Percentiles rank a stretch among this genome's conserved stretches.
Conservation (phyloP, 2,113 vertebrate species). For the Glaucomys volans region DNA sequence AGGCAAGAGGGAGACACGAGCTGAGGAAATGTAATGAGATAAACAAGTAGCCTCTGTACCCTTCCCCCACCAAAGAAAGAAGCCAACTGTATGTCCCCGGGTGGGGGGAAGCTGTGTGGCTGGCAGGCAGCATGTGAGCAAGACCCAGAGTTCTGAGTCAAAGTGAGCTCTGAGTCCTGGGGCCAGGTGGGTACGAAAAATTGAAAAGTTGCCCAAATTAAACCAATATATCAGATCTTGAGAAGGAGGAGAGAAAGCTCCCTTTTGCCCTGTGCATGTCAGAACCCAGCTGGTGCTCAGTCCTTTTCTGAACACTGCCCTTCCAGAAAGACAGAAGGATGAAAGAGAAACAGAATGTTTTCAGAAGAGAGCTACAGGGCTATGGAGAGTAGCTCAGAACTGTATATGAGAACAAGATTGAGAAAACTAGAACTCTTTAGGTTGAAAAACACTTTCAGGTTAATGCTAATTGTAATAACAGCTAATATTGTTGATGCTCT, state of each 20-base stretch:
- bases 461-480: not conserved
- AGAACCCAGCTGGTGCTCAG: not conserved
- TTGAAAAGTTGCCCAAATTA: not conserved
- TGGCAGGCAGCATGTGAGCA: not conserved
- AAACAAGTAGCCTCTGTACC: not conserved
- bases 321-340: not conserved
- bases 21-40: not conserved
- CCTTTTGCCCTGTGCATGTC: not conserved
- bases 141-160: not conserved
- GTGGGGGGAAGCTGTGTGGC: too few relatives aligned
- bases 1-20: not conserved
- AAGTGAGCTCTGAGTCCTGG: not conserved
- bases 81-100: not conserved
- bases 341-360: not conserved
- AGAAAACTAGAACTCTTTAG: not conserved
- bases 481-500: not conserved
- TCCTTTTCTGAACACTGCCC: not conserved
- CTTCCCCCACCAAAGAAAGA: not conserved
- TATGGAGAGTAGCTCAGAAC: not conserved
- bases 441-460: not conserved
- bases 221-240: accelerated
- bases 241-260: not conserved
- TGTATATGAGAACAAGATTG: accelerated
- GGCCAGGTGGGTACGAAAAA: not conserved
- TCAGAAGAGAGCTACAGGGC: not conserved